Evolutionary conservation across 2,888 invertebrate species (phyloP).

Genomic region (Vanessa cardui): DNA sequence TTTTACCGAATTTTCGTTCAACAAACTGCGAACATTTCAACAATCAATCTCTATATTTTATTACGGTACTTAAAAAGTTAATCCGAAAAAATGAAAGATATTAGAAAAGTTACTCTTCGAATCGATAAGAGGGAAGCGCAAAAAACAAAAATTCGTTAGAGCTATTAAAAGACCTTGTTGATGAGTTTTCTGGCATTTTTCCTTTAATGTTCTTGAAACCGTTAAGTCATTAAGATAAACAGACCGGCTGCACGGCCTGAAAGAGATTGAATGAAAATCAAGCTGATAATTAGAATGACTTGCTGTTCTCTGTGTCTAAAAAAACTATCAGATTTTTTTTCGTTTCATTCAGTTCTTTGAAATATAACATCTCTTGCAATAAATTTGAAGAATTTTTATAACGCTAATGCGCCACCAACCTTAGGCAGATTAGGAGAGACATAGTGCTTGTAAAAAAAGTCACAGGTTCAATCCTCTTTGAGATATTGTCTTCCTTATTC

Average conservation of each 20-base stretch:
- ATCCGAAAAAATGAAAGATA: conserved; percentile 15
- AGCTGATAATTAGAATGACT: conserved; percentile 30
- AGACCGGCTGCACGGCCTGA: conserved; percentile 20
- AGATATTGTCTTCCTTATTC: too few species aligned
- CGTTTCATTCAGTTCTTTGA: neutral
- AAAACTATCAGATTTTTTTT: conserved; percentile 24
- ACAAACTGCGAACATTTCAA: conserved; percentile 16
- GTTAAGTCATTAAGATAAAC: conserved; percentile 40
- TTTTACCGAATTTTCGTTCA: conserved; percentile 3
- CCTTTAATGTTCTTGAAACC: conserved; percentile 29
- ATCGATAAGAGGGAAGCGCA: conserved; percentile 17
- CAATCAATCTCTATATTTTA: conserved; percentile 10
- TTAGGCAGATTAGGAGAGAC: too few species aligned
- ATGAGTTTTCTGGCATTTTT: conserved; percentile 29
- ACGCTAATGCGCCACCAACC: too few species aligned
- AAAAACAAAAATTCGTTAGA: conserved; percentile 12
- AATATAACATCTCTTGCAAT: too few species aligned
- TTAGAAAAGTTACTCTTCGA: conserved; percentile 14
- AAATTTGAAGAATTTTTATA: too few species aligned
- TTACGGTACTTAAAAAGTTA: conserved; percentile 16
- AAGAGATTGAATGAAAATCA: conserved; percentile 31
- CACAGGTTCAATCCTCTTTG: too few species aligned
- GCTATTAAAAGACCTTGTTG: conserved; percentile 20
- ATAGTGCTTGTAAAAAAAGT: too few species aligned
- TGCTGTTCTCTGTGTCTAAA: conserved; percentile 17